Evolutionary conservation across 1,140 invertebrate genomes (phyloP), one percentile per base, ranked within the genome.

Genomic region (Halesus radiatus): DNA sequence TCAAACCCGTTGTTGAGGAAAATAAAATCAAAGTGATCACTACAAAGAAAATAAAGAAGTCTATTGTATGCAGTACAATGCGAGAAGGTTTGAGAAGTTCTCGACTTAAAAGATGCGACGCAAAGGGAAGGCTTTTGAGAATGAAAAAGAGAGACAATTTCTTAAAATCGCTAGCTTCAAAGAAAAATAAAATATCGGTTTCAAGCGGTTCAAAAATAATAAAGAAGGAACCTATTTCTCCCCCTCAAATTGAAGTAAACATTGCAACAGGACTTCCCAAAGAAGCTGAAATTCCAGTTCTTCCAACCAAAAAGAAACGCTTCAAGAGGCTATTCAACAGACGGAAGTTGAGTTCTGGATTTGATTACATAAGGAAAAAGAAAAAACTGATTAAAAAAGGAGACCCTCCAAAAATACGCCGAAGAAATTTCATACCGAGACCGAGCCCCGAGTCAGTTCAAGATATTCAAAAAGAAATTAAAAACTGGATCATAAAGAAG

Each of bases 401-500:
- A 79, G 87, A 85, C 13, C 52, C n/a, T 23, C 73, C 60, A 20
- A 80, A 83, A 66, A 52, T 81, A 37, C 16, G 74, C 29, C 85
- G 84, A 81, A 86, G 88, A 81, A 87, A 87, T 78, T 84, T 85
- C 50, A 85, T 91, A 58, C 84, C 87, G 64, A 91, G 90, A 87
- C 91, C 92, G 52, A 93, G 89, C 84, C 92, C 92, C 2, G 93
- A 93, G 84, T 93, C 92, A 62, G 93, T 92, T 18, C 91, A 94
- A 83, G 95, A 96, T 88, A 94, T 96, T 80, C 93, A 94, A 80
- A 93, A 93, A 79, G 96, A 98, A 89, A 95, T 98, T 60, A 95
- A 97, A 87, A 93, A 94, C 66, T 95, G 97, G 93, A 95, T 97
- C 76, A 93, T 98, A 62, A 98, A 98, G 87, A 98, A 98, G 87